These are phyloP conservation scores for Drosophila cardini DNA, from an alignment of 1,140 invertebrate genomes.

Conservation along the genomic window DNA sequence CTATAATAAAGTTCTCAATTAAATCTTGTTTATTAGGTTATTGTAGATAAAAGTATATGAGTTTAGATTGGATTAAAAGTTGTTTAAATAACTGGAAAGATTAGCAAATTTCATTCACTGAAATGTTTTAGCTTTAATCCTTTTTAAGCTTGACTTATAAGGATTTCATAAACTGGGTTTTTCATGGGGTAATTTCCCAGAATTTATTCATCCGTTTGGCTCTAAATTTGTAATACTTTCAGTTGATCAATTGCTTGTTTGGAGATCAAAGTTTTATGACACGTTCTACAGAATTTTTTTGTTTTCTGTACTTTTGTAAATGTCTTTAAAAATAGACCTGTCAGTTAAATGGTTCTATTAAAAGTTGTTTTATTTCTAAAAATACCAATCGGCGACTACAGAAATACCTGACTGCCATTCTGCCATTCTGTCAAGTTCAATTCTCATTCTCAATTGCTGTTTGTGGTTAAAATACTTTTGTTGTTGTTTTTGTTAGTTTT, in stretches of 20 bases:
- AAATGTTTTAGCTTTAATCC: neutral
- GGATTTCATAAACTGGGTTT: neutral
- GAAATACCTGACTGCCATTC: slow-evolving; percentile 45
- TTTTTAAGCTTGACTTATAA: neutral
- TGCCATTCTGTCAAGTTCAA: slow-evolving; percentile 40
- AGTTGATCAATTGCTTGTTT: neutral
- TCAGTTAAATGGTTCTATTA: slow-evolving; percentile 71
- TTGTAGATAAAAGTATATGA: too few relatives aligned
- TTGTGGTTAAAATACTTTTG: slow-evolving; percentile 48
- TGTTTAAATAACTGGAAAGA: too few relatives aligned
- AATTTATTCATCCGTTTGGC: neutral
- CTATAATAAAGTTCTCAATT: too few relatives aligned
- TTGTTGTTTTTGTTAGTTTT: slow-evolving; percentile 29
- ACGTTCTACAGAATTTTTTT: slow-evolving; percentile 7
- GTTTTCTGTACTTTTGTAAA: slow-evolving; percentile 49
- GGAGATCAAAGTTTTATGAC: neutral
- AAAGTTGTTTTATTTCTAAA: slow-evolving; percentile 73
- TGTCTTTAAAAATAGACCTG: slow-evolving; percentile 73
- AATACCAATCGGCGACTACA: slow-evolving; percentile 48
- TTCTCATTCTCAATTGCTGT: slow-evolving; percentile 65
- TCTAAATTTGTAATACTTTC: neutral
- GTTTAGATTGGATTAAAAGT: too few relatives aligned
- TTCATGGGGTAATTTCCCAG: neutral
- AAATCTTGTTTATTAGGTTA: too few relatives aligned
- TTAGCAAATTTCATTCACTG: too few relatives aligned